A percentile compares a stretch with the other conserved stretches of the same genome.
Conservation (phyloP, 2,888 invertebrate genomes). For the Zele albiditarsus region DNA sequence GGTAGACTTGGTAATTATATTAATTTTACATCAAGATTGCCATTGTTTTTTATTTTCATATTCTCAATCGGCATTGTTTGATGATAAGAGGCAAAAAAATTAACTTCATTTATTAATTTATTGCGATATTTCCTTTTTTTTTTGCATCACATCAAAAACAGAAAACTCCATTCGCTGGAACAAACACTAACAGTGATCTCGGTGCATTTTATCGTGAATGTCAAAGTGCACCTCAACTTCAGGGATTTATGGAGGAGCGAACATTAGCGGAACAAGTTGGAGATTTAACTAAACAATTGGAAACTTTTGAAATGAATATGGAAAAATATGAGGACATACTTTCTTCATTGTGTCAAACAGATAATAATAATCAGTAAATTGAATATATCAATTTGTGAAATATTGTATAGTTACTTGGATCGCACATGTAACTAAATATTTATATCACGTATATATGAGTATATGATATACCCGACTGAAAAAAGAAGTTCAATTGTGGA, state of each 20-base stretch:
- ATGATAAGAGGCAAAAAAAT: not conserved
- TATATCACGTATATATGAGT: not conserved
- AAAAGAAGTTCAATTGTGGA: not conserved
- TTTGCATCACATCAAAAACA: conserved; percentile 70
- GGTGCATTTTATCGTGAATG: conserved; percentile 88
- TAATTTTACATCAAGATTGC: not conserved
- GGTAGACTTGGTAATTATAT: conserved; percentile 80
- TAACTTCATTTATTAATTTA: not conserved
- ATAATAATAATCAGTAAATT: conserved; percentile 75
- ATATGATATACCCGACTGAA: not conserved
- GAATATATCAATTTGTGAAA: not conserved
- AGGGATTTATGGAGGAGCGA: conserved; percentile 74
- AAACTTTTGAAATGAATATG: conserved; percentile 83
- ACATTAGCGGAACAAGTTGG: conserved; percentile 77
- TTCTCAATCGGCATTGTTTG: conserved; percentile 13
- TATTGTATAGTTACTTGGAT: not conserved
- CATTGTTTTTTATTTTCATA: not conserved
- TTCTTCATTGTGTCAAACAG: conserved; percentile 80
- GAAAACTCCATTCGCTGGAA: conserved; percentile 87
- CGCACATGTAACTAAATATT: not conserved
- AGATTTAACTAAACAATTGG: conserved; percentile 81
- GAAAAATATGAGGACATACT: conserved; percentile 86
- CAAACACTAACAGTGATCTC: conserved; percentile 82
- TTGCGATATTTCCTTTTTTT: not conserved
- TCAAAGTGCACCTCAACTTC: conserved; percentile 80